Evolutionary conservation across 2,888 invertebrate species (phyloP).

Genomic region (Chymomyza caudatula): DNA sequence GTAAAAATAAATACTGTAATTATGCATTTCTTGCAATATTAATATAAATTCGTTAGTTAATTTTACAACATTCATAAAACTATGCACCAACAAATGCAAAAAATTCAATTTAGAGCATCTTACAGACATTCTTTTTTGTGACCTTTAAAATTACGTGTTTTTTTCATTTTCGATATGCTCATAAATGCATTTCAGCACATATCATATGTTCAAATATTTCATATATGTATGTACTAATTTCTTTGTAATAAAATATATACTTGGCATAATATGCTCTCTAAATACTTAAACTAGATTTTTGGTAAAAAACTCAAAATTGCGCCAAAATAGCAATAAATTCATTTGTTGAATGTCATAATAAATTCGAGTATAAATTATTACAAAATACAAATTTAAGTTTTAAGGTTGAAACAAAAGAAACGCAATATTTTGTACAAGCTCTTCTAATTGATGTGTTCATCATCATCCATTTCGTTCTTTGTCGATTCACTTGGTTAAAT

Average conservation of each 20-base stretch:
- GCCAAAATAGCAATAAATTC: neutral
- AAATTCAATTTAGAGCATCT: neutral
- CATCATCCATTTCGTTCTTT: neutral
- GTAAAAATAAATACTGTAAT: slow-evolving; percentile 13
- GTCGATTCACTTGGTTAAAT: slow-evolving; percentile 4
- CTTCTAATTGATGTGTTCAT: neutral
- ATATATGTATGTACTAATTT: neutral
- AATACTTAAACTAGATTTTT: slow-evolving; percentile 42
- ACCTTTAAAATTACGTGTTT: neutral
- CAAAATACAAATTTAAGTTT: neutral
- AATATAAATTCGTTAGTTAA: slow-evolving; percentile 62
- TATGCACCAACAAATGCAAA: slow-evolving; percentile 1
- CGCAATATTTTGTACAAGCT: neutral
- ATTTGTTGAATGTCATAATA: no score
- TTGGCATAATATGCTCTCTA: slow-evolving; percentile 16
- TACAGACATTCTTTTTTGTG: neutral
- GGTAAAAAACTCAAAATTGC: slow-evolving; percentile 6
- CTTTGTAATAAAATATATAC: neutral
- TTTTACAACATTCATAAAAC: slow-evolving; percentile 38
- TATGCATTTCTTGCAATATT: neutral
- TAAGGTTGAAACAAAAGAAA: neutral
- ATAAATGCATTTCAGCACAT: no score
- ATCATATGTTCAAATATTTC: neutral
- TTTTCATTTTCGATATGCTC: no score
- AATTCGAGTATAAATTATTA: neutral